phyloP scores from a whole-genome alignment of 2,797 vertebrate genomes.

The Chelmon rostratus region DNA sequence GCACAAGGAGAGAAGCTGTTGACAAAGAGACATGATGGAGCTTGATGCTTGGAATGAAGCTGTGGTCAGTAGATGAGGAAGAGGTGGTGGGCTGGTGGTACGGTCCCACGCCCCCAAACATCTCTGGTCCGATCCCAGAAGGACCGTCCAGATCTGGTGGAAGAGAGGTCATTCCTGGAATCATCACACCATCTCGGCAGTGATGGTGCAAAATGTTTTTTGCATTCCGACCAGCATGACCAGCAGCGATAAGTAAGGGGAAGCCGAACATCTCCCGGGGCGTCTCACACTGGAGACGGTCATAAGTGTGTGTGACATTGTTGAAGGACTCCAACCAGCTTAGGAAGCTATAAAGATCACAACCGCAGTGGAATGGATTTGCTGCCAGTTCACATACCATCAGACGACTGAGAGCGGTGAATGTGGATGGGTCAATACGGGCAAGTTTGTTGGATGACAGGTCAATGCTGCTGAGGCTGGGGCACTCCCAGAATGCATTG shows the following conservation, averaged over 20 bases:
- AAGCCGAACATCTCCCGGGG: slow-evolving; percentile 94
- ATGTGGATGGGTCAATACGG: slow-evolving; percentile 93
- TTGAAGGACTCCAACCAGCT: slow-evolving; percentile 97
- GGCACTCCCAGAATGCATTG: slow-evolving; percentile 96
- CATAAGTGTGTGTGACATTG: slow-evolving; percentile 98
- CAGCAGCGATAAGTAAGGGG: slow-evolving; percentile 90
- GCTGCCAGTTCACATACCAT: slow-evolving; percentile 98
- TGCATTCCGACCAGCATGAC: slow-evolving; percentile 91
- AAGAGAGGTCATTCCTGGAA: slow-evolving; percentile 91
- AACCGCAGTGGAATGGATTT: slow-evolving; percentile 98
- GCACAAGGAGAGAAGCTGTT: slow-evolving; percentile 93
- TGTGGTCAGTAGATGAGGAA: slow-evolving; percentile 88
- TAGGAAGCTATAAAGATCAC: slow-evolving; percentile 95
- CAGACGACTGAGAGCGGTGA: slow-evolving; percentile 91
- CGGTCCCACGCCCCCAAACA: slow-evolving; percentile 82
- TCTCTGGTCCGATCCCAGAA: slow-evolving; percentile 91
- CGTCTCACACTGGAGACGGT: slow-evolving; percentile 97
- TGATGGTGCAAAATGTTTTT: slow-evolving; percentile 93
- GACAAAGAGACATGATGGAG: slow-evolving; percentile 93
- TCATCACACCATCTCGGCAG: slow-evolving; percentile 94
- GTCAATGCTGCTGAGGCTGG: slow-evolving; percentile 97
- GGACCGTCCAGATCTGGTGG: slow-evolving; percentile 90
- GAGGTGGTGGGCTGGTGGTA: slow-evolving; percentile 91
- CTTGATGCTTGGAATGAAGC: slow-evolving; percentile 92
- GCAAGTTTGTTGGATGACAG: slow-evolving; percentile 97